Base-by-base conservation (phyloP, 2,113 vertebrate species). In the Neodon shergylaensis region DNA sequence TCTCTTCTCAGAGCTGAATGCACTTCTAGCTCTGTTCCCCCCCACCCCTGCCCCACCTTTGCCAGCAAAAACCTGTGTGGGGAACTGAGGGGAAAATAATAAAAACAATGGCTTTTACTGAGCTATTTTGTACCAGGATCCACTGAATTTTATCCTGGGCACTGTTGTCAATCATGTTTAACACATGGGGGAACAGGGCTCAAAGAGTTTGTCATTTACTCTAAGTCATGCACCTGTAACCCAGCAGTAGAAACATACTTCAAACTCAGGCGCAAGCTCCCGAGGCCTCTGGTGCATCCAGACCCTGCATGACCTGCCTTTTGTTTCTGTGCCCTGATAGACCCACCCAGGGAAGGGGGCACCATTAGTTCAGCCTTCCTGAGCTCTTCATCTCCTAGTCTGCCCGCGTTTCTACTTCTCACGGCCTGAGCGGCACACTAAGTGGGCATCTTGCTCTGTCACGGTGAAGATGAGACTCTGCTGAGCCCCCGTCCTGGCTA, bases 361-460 rank as follows among this genome's bases (percentile, higher is more conserved):
- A 47, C 33, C 61, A 24, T 65, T 61, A 47, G 33, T 63, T 4
- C 47, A 54, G 14, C 77, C 89, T 94, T 93, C 77, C 90, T 70
- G 90, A 42, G 3, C 22, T 36, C 66, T 82, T 65, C 81, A 33
- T 83, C 42, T 42, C 26, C 33, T 88, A 81, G 85, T 36, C 58
- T 78, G 39, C 52, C 72, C 87, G 31, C 36, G 87, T 77, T 95
- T 87, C 91, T 95, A 5, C 84, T 12, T 63, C 21, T 83, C 47
- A 79, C 54, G 26, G 13, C 61, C 83, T 49, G 95, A 54, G 14
- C 36, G 76, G 79, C 39, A n/a, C 2, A 31, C n/a, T 76, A 17
- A 92, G 42, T 44, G n/a, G 63, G 73, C 81, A 26, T 36, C 65
- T 83, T 76, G 22, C 65, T 78, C 52, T 72, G 49, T 83, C 73